A percentile compares a stretch with the other conserved stretches of the same genome.
These are phyloP conservation scores for Otolemur garnettii DNA, from an alignment of 2,113 vertebrate species.

Conservation along the genomic window DNA sequence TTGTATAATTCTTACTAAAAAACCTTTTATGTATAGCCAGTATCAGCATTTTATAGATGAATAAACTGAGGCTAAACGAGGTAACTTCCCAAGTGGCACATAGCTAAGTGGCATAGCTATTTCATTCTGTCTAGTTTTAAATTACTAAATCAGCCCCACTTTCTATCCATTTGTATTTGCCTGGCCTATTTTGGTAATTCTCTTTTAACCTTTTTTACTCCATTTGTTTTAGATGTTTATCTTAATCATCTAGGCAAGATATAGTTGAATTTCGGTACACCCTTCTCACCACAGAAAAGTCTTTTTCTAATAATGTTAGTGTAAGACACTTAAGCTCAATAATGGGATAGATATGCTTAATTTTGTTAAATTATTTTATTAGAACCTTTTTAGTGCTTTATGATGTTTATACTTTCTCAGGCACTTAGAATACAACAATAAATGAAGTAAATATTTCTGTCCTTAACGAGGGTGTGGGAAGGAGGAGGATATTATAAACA, in stretches of 20 bases:
- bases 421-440: not conserved
- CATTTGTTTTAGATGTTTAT: not conserved
- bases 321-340: not conserved
- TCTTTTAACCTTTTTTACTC: not conserved
- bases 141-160: not conserved
- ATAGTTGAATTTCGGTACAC: not conserved
- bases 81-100: not conserved
- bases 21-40: not conserved
- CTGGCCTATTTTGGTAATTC: not conserved
- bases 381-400: not conserved
- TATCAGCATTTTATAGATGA: not conserved
- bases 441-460: not conserved
- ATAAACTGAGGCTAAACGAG: not conserved
- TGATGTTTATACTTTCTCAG: not conserved
- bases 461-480: not conserved
- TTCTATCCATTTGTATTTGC: not conserved
- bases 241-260: not conserved
- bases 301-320: not conserved
- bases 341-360: not conserved
- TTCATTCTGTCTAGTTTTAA: not conserved
- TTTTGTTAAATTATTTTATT: conserved; percentile 19
- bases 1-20: not conserved
- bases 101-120: not conserved
- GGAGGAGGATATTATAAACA: not conserved
- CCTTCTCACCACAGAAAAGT: not conserved